phyloP scores from a whole-genome alignment of 2,797 vertebrate species.

The Clamator glandarius region DNA sequence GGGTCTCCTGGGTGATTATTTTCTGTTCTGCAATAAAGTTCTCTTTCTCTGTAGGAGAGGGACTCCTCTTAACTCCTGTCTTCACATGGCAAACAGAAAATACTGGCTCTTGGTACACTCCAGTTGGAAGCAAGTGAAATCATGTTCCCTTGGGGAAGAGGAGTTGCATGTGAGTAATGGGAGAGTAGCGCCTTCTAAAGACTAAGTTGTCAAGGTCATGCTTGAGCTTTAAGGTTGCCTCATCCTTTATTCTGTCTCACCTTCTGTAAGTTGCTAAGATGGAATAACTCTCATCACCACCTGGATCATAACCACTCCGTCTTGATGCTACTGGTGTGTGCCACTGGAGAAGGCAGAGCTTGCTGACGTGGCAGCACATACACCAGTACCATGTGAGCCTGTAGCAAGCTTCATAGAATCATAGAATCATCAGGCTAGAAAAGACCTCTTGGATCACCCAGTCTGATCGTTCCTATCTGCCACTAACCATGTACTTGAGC shows the following conservation, averaged over 20 bases:
- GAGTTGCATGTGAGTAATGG: not conserved
- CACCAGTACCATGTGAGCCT: not conserved
- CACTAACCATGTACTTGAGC: no score
- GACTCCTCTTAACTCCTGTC: not conserved
- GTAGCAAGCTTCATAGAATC: no score
- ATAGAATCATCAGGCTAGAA: no score
- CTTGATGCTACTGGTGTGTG: not conserved
- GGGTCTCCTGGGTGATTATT: not conserved
- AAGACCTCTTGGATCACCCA: no score
- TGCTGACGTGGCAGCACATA: not conserved
- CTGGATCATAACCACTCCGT: not conserved
- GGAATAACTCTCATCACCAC: fast-evolving
- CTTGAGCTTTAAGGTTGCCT: not conserved
- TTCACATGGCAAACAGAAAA: not conserved
- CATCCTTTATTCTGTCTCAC: not conserved
- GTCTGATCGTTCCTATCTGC: no score
- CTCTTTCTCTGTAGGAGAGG: not conserved
- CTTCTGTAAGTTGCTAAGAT: not conserved
- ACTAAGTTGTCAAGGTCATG: not conserved
- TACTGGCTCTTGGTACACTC: fast-evolving
- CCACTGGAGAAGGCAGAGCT: not conserved
- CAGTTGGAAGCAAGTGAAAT: not conserved
- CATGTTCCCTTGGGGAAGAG: not conserved
- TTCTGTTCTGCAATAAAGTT: not conserved
- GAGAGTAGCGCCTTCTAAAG: not conserved